These are phyloP conservation scores for Drosophila maculinotata DNA, from an alignment of 2,888 invertebrate species.

Conservation along the genomic window DNA sequence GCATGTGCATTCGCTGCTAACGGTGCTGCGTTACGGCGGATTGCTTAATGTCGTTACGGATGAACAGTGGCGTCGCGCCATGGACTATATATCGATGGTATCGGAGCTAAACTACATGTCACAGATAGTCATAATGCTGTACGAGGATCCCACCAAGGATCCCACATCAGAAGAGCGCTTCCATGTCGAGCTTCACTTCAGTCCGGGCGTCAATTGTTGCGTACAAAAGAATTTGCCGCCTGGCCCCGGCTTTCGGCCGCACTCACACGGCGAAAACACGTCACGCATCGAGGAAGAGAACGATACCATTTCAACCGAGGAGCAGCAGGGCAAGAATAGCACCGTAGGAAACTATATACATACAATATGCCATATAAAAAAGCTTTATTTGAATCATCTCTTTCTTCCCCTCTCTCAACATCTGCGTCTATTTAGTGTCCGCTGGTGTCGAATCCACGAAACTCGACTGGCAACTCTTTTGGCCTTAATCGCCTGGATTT, in stretches of 20 bases:
- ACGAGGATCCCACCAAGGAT: slow-evolving; percentile 99
- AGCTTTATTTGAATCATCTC: background rate
- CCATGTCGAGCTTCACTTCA: slow-evolving; percentile 99
- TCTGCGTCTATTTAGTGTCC: slow-evolving; percentile 31
- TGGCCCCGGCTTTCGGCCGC: slow-evolving; percentile 96
- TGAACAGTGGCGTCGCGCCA: slow-evolving; percentile 99
- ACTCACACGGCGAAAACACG: slow-evolving; percentile 92
- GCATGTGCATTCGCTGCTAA: slow-evolving; percentile 98
- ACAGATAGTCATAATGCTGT: slow-evolving; percentile 99
- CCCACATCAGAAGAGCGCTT: slow-evolving; percentile 96
- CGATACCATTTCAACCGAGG: slow-evolving; percentile 85
- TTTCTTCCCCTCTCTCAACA: no score
- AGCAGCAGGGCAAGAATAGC: slow-evolving; percentile 60
- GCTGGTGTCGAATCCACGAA: slow-evolving; percentile 19
- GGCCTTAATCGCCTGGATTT: slow-evolving; percentile 80
- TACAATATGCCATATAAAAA: background rate
- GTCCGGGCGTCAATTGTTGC: slow-evolving; percentile 98
- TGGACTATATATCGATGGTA: slow-evolving; percentile 99
- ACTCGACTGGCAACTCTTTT: slow-evolving; percentile 28
- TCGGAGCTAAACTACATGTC: slow-evolving; percentile 99
- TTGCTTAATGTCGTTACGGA: slow-evolving; percentile 94
- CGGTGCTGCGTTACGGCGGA: slow-evolving; percentile 96
- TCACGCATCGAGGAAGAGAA: slow-evolving; percentile 91
- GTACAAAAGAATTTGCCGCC: slow-evolving; percentile 97
- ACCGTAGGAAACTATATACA: slow-evolving; percentile 60